Evolutionary conservation across 2,797 vertebrate genomes (phyloP), one percentile per base, ranked within the genome.

Genomic region (Acipenser transmontanus): DNA sequence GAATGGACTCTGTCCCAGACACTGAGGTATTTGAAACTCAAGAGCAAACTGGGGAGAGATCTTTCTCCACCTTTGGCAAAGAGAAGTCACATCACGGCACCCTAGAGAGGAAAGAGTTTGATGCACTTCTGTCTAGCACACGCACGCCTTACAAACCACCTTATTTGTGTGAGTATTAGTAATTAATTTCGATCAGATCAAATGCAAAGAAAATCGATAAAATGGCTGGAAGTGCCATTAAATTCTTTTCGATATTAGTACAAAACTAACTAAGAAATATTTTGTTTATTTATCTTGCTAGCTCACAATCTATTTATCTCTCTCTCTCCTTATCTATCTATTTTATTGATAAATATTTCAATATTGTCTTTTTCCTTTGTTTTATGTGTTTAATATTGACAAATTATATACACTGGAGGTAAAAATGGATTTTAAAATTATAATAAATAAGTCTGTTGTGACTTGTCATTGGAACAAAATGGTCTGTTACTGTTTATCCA

Each of bases 41-140:
- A 66, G 89, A 91, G 82, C 90, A 90, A 76, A 89, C 93, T 59
- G 91, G 85, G 80, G 95, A 98, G 91, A 93, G 94, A 84, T 97
- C 96, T 82, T 99, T 99, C 92, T 99, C 96, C 82, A 99, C 97
- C 78, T 99, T 99, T 61, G 97, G 97, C 91, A 99, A 99, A 91
- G 97, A 99, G 84, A 94, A 97, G 91, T 93, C 95, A 88, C 94
- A 98, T 84, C 95, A 97, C 88, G 89, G 86, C 88, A 95, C 93
- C 71, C 92, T 97, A 92, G 95, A 96, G 87, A 94, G 94, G 88
- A 96, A 96, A 88, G 95, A 97, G 84, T 92, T 94, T 87, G 93
- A 97, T 73, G 91, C 92, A 84, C 92, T 94, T 89, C 92, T 95
- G 91, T 91, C 92, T 87, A 93, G 87, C 86, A 91, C 92, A 85